Percentiles rank a stretch among this genome's conserved stretches.
These are phyloP conservation scores for Apodemia duryi DNA, from an alignment of 2,888 invertebrate species.

Conservation along the genomic window DNA sequence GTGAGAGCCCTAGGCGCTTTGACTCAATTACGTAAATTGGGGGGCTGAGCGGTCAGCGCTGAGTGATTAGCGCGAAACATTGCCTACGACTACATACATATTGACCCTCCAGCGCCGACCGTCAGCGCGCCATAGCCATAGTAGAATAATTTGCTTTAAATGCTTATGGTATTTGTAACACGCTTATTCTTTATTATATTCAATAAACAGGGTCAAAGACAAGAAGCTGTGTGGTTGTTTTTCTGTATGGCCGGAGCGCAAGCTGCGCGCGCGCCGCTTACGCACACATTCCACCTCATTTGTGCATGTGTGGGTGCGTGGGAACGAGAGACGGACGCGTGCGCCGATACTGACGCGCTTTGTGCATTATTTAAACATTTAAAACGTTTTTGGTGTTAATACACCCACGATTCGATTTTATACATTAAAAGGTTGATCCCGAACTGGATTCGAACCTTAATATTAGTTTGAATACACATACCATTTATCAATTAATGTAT, in stretches of 20 bases:
- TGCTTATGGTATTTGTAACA: no score
- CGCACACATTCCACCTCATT: constrained; percentile 43
- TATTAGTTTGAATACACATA: background rate
- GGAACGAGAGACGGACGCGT: constrained; percentile 72
- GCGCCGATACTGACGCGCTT: constrained; percentile 68
- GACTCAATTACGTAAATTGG: no score
- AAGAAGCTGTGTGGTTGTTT: constrained; percentile 34
- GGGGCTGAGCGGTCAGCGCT: no score
- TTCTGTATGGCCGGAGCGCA: constrained; percentile 37
- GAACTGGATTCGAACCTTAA: background rate
- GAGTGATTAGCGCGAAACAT: no score
- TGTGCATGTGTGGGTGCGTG: constrained; percentile 61
- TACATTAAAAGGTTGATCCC: background rate
- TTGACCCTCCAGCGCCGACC: no score
- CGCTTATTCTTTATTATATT: no score
- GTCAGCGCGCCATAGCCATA: no score
- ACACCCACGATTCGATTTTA: constrained; percentile 26
- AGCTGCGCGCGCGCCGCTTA: constrained; percentile 57
- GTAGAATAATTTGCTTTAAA: no score
- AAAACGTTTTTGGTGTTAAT: constrained; percentile 34
- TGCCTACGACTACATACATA: no score
- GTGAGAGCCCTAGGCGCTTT: no score
- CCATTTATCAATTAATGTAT: background rate
- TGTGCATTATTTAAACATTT: constrained; percentile 56
- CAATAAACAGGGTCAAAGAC: constrained; percentile 2